Conservation (phyloP, 2,888 invertebrate genomes). For the Lordiphosa fenestrarum region DNA sequence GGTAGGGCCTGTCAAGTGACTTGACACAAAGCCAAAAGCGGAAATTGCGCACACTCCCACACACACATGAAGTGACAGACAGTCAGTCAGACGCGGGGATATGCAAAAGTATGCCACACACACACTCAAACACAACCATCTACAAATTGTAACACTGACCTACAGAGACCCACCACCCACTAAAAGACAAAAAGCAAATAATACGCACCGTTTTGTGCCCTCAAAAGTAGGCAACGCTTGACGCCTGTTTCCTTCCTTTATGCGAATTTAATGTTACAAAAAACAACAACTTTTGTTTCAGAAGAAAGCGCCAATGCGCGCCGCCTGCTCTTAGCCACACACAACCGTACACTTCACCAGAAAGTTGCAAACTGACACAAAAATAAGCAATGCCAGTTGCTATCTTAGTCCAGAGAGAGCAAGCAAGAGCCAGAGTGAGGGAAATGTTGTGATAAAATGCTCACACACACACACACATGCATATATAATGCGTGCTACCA, state of each 20-base stretch:
- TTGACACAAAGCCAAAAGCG: constrained; percentile 64
- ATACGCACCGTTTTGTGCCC: constrained; percentile 34
- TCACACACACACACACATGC: constrained; percentile 16
- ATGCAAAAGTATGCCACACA: constrained; percentile 60
- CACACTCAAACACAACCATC: constrained; percentile 21
- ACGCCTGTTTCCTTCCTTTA: constrained; percentile 37
- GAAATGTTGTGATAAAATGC: constrained; percentile 59
- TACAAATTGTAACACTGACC: constrained; percentile 64
- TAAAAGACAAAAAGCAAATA: constrained; percentile 12
- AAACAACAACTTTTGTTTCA: constrained; percentile 10
- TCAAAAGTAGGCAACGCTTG: constrained; percentile 35
- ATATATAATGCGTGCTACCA: constrained; percentile 18
- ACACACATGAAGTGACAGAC: constrained; percentile 19
- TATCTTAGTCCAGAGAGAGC: constrained; percentile 43
- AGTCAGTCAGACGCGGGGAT: constrained; percentile 23
- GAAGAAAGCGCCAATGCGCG: constrained; percentile 37
- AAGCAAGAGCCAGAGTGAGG: constrained; percentile 17
- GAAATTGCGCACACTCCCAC: constrained; percentile 46
- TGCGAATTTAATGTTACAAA: constrained; percentile 47
- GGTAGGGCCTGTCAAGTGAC: constrained; percentile 48
- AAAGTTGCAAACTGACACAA: constrained; percentile 73
- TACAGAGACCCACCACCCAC: constrained; percentile 44
- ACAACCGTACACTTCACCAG: constrained; percentile 70
- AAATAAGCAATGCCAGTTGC: constrained; percentile 46
- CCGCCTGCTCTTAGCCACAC: constrained; percentile 28